phyloP scores from a whole-genome alignment of 2,797 vertebrate genomes.

The Psittacula derbiana region DNA sequence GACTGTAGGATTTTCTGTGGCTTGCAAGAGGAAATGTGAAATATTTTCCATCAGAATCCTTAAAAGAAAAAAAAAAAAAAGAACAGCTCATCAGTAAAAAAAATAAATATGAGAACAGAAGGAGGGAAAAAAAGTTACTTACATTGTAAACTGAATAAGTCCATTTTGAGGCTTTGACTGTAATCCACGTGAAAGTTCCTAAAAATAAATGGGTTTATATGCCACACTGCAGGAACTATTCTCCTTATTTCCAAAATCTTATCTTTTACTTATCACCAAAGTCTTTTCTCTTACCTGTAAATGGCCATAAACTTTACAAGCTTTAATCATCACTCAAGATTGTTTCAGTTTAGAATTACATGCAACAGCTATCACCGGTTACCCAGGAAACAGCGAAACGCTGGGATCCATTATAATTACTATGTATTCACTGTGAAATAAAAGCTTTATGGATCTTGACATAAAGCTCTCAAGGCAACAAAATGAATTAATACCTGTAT shows the following conservation, averaged over 20 bases:
- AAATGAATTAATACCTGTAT: neutral
- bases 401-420: neutral
- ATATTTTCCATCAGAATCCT: slow-evolving; percentile 89
- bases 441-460: neutral
- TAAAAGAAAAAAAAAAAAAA: slow-evolving; percentile 6
- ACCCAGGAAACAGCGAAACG: neutral
- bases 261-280: neutral
- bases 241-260: neutral
- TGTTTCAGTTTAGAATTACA: neutral
- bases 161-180: slow-evolving; percentile 88
- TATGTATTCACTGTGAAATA: neutral
- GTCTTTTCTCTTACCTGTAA: neutral
- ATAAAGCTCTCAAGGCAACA: neutral
- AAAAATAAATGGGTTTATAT: slow-evolving; percentile 43
- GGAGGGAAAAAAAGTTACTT: slow-evolving; percentile 45
- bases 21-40: slow-evolving; percentile 89
- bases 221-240: neutral
- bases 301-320: neutral
- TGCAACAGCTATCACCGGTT: neutral
- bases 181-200: slow-evolving; percentile 86
- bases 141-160: slow-evolving; percentile 87
- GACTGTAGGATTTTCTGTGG: slow-evolving; percentile 88
- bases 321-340: neutral
- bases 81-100: neutral
- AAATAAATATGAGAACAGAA: neutral